Evolutionary conservation across 2,888 invertebrate species (phyloP).

Genomic region (Hanleya hanleyi): DNA sequence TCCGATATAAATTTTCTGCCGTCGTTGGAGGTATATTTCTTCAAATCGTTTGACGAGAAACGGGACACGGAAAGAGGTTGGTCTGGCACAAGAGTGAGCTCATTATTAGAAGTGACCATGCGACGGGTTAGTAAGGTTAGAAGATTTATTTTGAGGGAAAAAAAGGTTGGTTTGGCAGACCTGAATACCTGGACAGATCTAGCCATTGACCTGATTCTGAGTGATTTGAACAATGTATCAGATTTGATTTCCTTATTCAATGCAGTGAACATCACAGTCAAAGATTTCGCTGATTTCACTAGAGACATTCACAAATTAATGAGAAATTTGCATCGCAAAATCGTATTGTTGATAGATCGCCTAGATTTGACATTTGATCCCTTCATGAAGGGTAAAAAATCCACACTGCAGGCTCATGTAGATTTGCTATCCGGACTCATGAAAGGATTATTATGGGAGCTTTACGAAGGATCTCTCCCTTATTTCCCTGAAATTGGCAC

Average conservation of each 20-base stretch:
- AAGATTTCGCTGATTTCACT: background rate
- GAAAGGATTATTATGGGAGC: background rate
- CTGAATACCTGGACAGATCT: background rate
- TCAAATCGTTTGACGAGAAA: background rate
- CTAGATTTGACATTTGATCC: background rate
- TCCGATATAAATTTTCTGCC: too few relatives aligned
- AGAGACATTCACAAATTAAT: background rate
- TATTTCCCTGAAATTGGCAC: background rate
- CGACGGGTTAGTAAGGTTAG: too few relatives aligned
- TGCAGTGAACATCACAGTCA: background rate
- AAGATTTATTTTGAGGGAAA: too few relatives aligned
- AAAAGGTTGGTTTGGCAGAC: too few relatives aligned
- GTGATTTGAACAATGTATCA: background rate
- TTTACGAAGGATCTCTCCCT: background rate
- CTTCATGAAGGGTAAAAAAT: background rate
- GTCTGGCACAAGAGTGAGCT: background rate
- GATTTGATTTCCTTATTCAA: background rate
- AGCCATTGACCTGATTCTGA: background rate
- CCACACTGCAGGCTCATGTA: background rate
- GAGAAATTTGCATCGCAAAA: background rate
- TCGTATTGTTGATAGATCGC: background rate
- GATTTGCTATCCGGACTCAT: background rate
- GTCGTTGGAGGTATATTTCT: background rate
- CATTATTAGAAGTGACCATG: background rate
- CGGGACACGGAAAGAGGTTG: background rate